Conservation (phyloP, 2,113 vertebrate genomes). For the Manacus vitellinus region DNA sequence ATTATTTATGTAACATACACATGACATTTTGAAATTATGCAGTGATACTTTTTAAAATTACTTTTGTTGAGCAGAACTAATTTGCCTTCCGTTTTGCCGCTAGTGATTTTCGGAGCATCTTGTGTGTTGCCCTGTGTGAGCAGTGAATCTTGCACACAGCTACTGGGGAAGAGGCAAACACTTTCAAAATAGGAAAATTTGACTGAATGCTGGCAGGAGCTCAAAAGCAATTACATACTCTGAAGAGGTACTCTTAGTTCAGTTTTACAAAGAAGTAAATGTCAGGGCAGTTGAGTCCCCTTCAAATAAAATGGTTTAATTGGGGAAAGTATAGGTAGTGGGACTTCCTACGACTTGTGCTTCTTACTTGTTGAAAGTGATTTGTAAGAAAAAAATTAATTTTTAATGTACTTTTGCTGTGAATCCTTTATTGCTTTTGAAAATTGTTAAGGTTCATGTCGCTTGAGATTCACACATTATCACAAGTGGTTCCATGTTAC, state of each 20-base stretch:
- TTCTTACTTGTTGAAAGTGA: neutral
- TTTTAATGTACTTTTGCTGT: neutral
- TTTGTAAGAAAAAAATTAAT: neutral
- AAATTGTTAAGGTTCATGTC: neutral
- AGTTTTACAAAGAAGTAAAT: constrained; percentile 5
- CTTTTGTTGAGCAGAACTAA: neutral
- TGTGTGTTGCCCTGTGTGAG: neutral
- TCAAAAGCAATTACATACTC: neutral
- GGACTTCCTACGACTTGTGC: neutral
- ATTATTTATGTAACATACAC: neutral
- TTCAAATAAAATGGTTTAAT: neutral
- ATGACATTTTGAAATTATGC: constrained; percentile 1
- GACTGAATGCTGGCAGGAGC: constrained; percentile 28
- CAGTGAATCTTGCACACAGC: neutral
- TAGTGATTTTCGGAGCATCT: neutral
- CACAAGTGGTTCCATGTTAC: neutral
- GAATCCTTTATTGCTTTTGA: neutral
- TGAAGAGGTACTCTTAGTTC: neutral
- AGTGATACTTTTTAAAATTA: neutral
- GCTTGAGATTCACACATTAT: neutral
- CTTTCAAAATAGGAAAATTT: constrained; percentile 54
- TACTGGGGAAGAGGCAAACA: neutral
- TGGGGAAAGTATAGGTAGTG: neutral
- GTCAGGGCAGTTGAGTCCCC: neutral
- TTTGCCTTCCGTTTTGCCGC: constrained; percentile 6